Evolutionary conservation across 2,888 invertebrate genomes (phyloP).

Genomic region (Oxycera nigricornis): DNA sequence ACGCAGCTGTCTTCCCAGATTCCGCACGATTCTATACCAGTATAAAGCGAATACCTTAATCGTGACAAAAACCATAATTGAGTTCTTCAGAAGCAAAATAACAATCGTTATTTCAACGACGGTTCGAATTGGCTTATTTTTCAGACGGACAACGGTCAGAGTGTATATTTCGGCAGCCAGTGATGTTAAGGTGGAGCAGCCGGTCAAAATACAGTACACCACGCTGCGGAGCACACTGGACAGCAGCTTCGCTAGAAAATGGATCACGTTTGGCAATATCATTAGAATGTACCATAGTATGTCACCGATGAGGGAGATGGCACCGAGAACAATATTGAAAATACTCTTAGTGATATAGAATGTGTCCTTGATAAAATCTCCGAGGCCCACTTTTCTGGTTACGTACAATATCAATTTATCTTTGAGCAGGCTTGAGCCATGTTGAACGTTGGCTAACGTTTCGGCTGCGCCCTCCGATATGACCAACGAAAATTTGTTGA

Average conservation of each 20-base stretch:
- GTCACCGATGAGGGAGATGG: background rate
- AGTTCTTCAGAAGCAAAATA: background rate
- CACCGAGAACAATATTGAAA: background rate
- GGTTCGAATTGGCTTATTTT: background rate
- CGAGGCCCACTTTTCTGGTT: background rate
- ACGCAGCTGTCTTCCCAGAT: background rate
- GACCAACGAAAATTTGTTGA: background rate
- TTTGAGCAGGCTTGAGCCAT: background rate
- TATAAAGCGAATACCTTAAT: background rate
- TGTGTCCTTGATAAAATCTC: background rate
- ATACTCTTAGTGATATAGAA: background rate
- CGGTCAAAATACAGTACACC: background rate
- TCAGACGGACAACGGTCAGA: background rate
- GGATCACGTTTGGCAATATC: background rate
- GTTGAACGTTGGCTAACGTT: background rate
- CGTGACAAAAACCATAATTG: background rate
- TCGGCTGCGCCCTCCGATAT: slow-evolving; percentile 3
- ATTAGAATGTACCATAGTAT: background rate
- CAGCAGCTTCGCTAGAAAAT: background rate
- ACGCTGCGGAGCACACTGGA: background rate
- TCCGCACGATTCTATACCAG: background rate
- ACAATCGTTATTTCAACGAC: background rate
- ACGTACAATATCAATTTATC: background rate
- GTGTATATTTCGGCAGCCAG: background rate
- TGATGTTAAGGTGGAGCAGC: background rate